Conservation (phyloP, 2,113 vertebrate species). For the Todiramphus saurophagus region DNA sequence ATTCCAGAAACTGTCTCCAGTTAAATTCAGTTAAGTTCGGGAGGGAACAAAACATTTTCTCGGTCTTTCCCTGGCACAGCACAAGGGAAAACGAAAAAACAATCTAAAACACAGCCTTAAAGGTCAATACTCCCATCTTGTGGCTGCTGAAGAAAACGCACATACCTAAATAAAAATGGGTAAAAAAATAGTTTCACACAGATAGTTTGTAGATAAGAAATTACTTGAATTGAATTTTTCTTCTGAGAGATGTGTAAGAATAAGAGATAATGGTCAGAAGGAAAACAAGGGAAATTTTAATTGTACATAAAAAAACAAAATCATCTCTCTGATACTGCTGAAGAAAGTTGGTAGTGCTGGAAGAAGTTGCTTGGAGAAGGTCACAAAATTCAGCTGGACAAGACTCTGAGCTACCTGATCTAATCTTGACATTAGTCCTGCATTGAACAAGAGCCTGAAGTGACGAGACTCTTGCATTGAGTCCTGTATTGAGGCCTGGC, state of each 20-base stretch:
- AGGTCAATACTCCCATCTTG: slow-evolving; percentile 76
- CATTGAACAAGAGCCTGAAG: background rate
- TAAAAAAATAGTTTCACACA: background rate
- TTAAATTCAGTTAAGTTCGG: background rate
- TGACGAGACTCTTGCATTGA: rapidly evolving
- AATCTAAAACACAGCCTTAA: background rate
- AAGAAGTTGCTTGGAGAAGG: background rate
- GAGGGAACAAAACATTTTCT: background rate
- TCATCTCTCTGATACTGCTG: background rate
- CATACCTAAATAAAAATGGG: background rate
- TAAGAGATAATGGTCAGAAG: background rate
- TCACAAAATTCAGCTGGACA: background rate
- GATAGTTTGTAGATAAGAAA: background rate
- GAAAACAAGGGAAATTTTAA: background rate
- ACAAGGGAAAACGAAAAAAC: background rate
- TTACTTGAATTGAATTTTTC: background rate
- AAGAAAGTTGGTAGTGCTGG: background rate
- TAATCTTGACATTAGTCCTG: background rate
- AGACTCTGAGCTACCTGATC: background rate
- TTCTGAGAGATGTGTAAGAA: background rate
- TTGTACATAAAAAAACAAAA: background rate
- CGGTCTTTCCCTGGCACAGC: background rate
- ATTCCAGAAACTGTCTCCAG: background rate
- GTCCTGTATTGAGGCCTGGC: background rate
- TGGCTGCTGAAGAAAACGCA: slow-evolving; percentile 57